phyloP scores from a whole-genome alignment of 2,797 vertebrate species.

The Coracias cyanogaster region DNA sequence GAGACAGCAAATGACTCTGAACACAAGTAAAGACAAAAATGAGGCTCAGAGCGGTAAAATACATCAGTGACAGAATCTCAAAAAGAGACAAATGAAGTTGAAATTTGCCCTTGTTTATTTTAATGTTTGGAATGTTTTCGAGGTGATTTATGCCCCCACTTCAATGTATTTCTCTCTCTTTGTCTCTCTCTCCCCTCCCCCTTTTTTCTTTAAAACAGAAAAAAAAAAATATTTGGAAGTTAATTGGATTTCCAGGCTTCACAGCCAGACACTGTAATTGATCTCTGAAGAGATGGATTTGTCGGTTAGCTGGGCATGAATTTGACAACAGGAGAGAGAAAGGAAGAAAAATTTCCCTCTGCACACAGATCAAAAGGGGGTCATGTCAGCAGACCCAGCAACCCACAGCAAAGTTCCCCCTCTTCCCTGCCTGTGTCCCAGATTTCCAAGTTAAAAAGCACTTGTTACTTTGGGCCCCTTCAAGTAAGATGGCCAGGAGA shows the following conservation, averaged over 20 bases:
- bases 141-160: slow-evolving; percentile 72
- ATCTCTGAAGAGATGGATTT: slow-evolving; percentile 83
- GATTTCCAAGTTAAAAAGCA: background rate
- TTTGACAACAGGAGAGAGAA: slow-evolving; percentile 66
- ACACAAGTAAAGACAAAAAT: slow-evolving; percentile 37
- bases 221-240: slow-evolving; percentile 69
- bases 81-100: slow-evolving; percentile 79
- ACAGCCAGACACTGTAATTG: slow-evolving; percentile 79
- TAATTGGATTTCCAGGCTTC: slow-evolving; percentile 83
- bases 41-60: slow-evolving; percentile 63
- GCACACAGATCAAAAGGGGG: background rate
- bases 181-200: background rate
- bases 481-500: background rate
- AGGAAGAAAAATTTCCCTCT: slow-evolving; percentile 66
- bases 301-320: slow-evolving; percentile 74
- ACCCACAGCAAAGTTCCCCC: background rate
- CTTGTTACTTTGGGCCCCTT: background rate
- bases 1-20: slow-evolving; percentile 16
- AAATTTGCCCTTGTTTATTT: slow-evolving; percentile 79
- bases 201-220: background rate
- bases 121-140: slow-evolving; percentile 74
- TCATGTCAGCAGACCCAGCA: background rate
- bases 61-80: slow-evolving; percentile 73
- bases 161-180: slow-evolving; percentile 67
- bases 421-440: background rate